Conservation (phyloP, 1,140 invertebrate species). For the Coenobita brevimanus region DNA sequence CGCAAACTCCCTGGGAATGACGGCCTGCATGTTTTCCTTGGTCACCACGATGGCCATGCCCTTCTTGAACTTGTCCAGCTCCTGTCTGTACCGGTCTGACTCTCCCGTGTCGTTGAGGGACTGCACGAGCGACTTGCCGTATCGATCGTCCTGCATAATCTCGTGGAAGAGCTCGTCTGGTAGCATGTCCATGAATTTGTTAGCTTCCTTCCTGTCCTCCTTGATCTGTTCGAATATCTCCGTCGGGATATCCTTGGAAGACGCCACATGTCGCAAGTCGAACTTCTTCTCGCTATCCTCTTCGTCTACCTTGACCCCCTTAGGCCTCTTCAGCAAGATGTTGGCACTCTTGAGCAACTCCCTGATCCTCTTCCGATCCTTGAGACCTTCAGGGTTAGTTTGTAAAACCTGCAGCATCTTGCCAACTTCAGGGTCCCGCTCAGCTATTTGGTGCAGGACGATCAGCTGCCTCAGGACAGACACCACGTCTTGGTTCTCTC, state of each 20-base stretch:
- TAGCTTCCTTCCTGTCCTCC: slow-evolving; percentile 66
- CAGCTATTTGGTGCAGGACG: slow-evolving; percentile 82
- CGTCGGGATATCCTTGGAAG: slow-evolving; percentile 65
- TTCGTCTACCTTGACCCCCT: slow-evolving; percentile 22
- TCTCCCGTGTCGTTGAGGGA: slow-evolving; percentile 78
- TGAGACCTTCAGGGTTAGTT: slow-evolving; percentile 75
- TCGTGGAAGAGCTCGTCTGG: slow-evolving; percentile 64
- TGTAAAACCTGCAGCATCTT: slow-evolving; percentile 60
- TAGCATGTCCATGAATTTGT: slow-evolving; percentile 64
- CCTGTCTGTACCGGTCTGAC: slow-evolving; percentile 73
- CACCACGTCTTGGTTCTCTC: slow-evolving; percentile 78
- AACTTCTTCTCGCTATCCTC: slow-evolving; percentile 36
- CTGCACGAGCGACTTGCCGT: slow-evolving; percentile 66
- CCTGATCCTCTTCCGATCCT: slow-evolving; percentile 65
- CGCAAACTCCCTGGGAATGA: slow-evolving; percentile 83
- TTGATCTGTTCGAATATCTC: slow-evolving; percentile 68
- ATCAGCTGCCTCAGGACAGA: slow-evolving; percentile 82
- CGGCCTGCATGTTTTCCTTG: slow-evolving; percentile 84
- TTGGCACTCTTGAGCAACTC: slow-evolving; percentile 59
- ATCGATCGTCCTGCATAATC: slow-evolving; percentile 79
- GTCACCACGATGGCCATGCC: slow-evolving; percentile 78
- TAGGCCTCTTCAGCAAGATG: slow-evolving; percentile 38
- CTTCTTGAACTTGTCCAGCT: slow-evolving; percentile 64
- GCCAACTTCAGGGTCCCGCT: slow-evolving; percentile 57
- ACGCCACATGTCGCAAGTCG: slow-evolving; percentile 66